A percentile compares a stretch with the other conserved stretches of the same genome.
Conservation (phyloP, 2,888 invertebrate genomes). For the Trichopria drosophilae region DNA sequence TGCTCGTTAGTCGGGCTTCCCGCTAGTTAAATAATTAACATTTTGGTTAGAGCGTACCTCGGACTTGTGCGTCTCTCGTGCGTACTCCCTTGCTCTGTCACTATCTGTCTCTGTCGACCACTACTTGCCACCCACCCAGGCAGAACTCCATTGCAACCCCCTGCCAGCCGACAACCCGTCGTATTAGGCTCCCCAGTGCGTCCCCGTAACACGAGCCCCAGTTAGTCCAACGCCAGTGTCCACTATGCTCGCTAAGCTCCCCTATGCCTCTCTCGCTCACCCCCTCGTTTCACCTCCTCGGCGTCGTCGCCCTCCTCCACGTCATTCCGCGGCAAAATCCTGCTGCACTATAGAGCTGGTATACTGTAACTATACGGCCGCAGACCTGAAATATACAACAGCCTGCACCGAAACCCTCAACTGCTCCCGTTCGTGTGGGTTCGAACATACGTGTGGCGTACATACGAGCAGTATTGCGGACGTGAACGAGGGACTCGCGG, state of each 20-base stretch:
- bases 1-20: conserved; percentile 50
- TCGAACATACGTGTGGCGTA: no score
- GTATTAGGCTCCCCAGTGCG: conserved; percentile 44
- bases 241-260: conserved; percentile 42
- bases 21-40: no score
- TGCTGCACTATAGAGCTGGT: no score
- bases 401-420: no score
- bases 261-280: conserved; percentile 32
- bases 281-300: conserved; percentile 19
- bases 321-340: conserved; percentile 9
- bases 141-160: no score
- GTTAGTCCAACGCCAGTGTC: conserved; percentile 51
- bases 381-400: conserved; percentile 54
- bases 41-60: no score
- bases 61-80: conserved; percentile 20
- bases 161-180: no score
- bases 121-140: no score
- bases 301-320: conserved; percentile 23
- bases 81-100: conserved; percentile 11
- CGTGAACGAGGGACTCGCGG: no score
- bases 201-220: conserved; percentile 52
- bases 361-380: conserved; percentile 50
- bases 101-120: no score
- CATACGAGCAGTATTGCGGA: no score
- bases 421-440: no score